A percentile compares a stretch with the other conserved stretches of the same genome.
Evolutionary conservation across 2,797 vertebrate genomes (phyloP).

Genomic region (Pipistrellus pipistrellus): DNA sequence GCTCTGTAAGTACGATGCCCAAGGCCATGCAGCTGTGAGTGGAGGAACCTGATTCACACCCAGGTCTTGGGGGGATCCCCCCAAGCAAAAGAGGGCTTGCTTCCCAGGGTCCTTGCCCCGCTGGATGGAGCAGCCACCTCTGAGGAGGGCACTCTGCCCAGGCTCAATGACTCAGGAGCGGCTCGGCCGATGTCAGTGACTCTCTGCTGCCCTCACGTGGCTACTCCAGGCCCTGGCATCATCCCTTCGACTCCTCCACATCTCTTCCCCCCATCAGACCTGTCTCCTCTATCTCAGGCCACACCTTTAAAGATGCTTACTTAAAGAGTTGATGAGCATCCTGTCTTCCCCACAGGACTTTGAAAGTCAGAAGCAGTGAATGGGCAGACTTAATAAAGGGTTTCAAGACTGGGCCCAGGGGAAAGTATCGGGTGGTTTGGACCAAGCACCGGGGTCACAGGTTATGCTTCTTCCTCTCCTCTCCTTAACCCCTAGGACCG

Average conservation of each 20-base stretch:
- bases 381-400: neutral
- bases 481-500: conserved; percentile 90
- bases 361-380: conserved; percentile 33
- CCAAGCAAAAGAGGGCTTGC: neutral
- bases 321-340: neutral
- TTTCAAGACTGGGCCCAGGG: neutral
- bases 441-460: conserved; percentile 49
- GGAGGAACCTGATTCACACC: neutral
- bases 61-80: neutral
- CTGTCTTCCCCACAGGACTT: conserved; percentile 25
- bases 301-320: neutral
- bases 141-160: neutral
- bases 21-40: neutral
- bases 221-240: neutral
- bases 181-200: neutral
- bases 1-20: neutral
- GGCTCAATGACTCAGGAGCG: neutral
- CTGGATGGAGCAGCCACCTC: neutral
- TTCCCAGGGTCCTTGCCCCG: neutral
- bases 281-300: neutral
- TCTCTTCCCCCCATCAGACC: neutral
- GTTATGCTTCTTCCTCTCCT: neutral
- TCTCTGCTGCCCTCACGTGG: conserved; percentile 74
- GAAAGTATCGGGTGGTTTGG: neutral
- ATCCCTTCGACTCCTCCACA: conserved; percentile 14